phyloP scores from a whole-genome alignment of 2,888 invertebrate species.

The Lissonota sp. region DNA sequence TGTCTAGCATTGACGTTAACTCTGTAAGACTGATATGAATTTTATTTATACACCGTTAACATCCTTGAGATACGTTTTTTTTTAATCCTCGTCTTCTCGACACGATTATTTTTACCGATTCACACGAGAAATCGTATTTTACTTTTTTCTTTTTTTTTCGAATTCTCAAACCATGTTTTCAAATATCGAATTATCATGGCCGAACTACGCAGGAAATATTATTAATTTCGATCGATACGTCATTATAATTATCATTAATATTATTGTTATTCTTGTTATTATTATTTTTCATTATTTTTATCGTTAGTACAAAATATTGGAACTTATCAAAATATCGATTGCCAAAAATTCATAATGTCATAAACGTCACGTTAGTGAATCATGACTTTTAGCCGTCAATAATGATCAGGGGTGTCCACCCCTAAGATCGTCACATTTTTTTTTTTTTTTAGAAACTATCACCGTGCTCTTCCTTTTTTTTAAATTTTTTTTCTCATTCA shows the following conservation, averaged over 20 bases:
- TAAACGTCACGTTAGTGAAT: slow-evolving; percentile 4
- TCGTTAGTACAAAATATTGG: slow-evolving; percentile 78
- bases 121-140: not conserved
- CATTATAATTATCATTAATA: slow-evolving; percentile 20
- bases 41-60: slow-evolving; percentile 78
- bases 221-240: slow-evolving; percentile 55
- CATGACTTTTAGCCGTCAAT: slow-evolving; percentile 23
- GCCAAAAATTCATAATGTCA: slow-evolving; percentile 49
- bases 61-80: slow-evolving; percentile 46
- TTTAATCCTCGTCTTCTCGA: slow-evolving; percentile 32
- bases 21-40: slow-evolving; percentile 82
- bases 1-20: slow-evolving; percentile 80
- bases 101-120: slow-evolving; percentile 25
- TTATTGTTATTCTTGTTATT: no score
- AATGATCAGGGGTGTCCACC: slow-evolving; percentile 45
- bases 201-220: slow-evolving; percentile 39
- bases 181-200: slow-evolving; percentile 34
- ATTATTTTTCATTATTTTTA: slow-evolving; percentile 37
- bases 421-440: slow-evolving; percentile 47
- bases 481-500: slow-evolving; percentile 22
- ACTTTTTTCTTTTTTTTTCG: slow-evolving; percentile 12
- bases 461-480: slow-evolving; percentile 77
- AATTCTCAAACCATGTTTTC: slow-evolving; percentile 49
- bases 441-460: slow-evolving; percentile 77
- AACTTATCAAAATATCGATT: slow-evolving; percentile 68